phyloP scores from a whole-genome alignment of 2,888 invertebrate species.

The Lithodes maja region DNA sequence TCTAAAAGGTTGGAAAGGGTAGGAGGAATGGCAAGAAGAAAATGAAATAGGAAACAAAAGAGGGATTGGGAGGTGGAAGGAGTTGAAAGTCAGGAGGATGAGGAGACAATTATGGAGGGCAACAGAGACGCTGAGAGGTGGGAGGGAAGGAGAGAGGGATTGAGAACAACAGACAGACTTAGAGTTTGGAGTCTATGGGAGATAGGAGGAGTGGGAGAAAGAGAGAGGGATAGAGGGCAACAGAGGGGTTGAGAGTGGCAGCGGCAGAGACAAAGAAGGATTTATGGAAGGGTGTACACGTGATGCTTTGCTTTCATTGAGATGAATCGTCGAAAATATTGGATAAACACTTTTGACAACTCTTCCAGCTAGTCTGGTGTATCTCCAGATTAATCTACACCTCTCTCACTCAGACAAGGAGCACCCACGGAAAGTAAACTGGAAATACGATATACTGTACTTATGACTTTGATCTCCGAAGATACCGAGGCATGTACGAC shows the following conservation, averaged over 20 bases:
- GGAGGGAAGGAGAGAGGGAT: not conserved
- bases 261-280: conserved; percentile 6
- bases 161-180: not conserved
- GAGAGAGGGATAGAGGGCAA: conserved; percentile 13
- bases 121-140: not conserved
- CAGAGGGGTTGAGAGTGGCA: conserved; percentile 30
- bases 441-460: too few relatives aligned
- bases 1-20: not conserved
- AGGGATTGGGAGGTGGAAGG: not conserved
- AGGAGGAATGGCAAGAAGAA: not conserved
- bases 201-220: not conserved
- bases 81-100: not conserved
- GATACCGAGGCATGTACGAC: too few relatives aligned
- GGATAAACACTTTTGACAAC: not conserved
- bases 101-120: not conserved
- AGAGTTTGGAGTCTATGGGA: not conserved
- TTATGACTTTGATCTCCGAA: too few relatives aligned
- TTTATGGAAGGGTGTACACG: conserved; percentile 31
- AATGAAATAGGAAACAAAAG: not conserved
- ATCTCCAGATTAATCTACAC: not conserved
- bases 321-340: conserved; percentile 9
- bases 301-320: conserved; percentile 9
- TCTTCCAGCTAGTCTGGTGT: not conserved
- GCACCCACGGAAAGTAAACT: too few relatives aligned
- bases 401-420: not conserved